Evolutionary conservation across 1,140 invertebrate genomes (phyloP), one percentile per base, ranked within the genome.

Genomic region (Pseudomyrmex flavicornis): DNA sequence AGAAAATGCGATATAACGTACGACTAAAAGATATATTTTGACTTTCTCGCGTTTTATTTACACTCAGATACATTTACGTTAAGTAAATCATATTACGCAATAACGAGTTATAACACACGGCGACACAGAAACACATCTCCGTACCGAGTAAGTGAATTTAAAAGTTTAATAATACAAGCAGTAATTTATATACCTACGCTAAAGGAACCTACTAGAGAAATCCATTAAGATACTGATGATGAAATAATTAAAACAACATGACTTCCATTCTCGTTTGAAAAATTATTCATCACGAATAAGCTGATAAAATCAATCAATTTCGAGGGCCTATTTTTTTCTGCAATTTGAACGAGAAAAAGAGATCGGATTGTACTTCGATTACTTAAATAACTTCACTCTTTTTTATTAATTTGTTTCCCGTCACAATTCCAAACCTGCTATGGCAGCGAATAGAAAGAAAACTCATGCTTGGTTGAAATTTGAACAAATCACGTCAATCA

Each of bases 71-170:
- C 48, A 65, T 80, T 80, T 80, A 61, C 44, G 54, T 61, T 70
- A 80, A 70, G 61, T 80, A 80, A 80, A 80, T 80, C 66, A 72
- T 35, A 80, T 70, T 72, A 72, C 76, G 66, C 68, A 77, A 77
- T 77, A 77, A 77, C 74, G 66, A 70, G 76, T 72, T 76, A 20
- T 76, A 76, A 76, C 46, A 54, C 66, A 76, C 61, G 61, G n/a
- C 74, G 20, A 58, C 52, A 66, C 54, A 54, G 65, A 79, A 79
- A 79, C 20, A 52, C 54, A 79, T 59, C 35, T 7, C 22, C 52
- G 76, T 35, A 35, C 44, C 52, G 76, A 72, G 66, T 80, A 80
- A 79, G 26, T 80, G 54, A 65, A 80, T 80, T 80, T 72, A 72
- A 70, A 70, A 80, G 66, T 80, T 80, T 80, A 72, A 80, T 80